Percentiles rank a stretch among this genome's conserved stretches.
Evolutionary conservation across 2,888 invertebrate species (phyloP).

Genomic region (Idaea straminata): DNA sequence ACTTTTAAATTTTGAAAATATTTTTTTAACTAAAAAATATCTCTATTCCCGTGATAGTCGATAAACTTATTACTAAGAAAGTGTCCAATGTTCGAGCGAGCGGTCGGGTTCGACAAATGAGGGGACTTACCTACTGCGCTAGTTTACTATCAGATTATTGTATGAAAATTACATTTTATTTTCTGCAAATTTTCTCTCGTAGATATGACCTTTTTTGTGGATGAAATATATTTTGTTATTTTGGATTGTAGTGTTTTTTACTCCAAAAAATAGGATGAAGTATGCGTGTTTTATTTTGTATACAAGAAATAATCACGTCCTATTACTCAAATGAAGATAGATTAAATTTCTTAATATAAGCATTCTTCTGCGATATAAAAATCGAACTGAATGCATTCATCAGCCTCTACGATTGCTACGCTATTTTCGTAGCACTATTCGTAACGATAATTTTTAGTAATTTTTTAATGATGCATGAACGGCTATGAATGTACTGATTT

Average conservation of each 20-base stretch:
- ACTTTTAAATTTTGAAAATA: neutral
- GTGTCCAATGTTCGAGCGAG: conserved; percentile 57
- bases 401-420: neutral
- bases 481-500: too few relatives aligned
- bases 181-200: neutral
- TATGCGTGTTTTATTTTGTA: too few relatives aligned
- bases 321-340: too few relatives aligned
- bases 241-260: neutral
- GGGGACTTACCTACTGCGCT: conserved; percentile 45
- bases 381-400: neutral
- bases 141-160: neutral
- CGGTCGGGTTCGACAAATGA: conserved; percentile 57
- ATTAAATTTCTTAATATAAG: neutral
- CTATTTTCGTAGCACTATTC: neutral
- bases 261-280: too few relatives aligned
- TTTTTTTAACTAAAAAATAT: conserved; percentile 26
- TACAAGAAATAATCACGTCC: too few relatives aligned
- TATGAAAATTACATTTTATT: neutral
- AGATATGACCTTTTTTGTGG: neutral
- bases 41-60: conserved; percentile 46
- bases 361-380: neutral
- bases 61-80: conserved; percentile 62
- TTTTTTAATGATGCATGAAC: too few relatives aligned
- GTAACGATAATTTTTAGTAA: too few relatives aligned
- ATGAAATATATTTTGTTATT: neutral